Evolutionary conservation across 1,140 invertebrate species (phyloP).

Genomic region (Drosophila biarmipes): DNA sequence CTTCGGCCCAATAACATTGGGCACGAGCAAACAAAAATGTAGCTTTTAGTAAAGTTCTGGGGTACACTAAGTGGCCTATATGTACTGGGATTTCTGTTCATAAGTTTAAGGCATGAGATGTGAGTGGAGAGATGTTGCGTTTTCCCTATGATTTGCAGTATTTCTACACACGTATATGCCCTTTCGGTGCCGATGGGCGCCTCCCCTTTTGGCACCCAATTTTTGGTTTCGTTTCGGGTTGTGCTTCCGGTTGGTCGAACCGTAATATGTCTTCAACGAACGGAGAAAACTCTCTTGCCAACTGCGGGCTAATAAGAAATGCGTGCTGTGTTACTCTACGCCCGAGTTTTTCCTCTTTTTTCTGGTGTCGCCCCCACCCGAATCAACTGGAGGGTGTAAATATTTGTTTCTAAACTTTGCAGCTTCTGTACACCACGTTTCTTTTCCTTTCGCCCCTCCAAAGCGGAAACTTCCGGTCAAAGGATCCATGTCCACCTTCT

Average conservation of each 20-base stretch:
- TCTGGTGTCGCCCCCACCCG: conserved; percentile 24
- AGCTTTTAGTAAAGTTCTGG: conserved; percentile 57
- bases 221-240: background rate
- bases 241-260: conserved; percentile 7
- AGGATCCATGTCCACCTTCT: conserved; percentile 6
- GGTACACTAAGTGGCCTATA: no score
- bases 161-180: background rate
- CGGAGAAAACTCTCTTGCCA: conserved; percentile 15
- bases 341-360: background rate
- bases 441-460: background rate
- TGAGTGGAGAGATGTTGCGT: background rate
- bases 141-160: background rate
- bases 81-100: no score
- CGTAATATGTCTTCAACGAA: conserved; percentile 59
- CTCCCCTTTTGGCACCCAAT: background rate
- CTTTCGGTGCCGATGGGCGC: background rate
- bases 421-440: conserved; percentile 53
- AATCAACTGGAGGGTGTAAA: conserved; percentile 45
- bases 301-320: conserved; percentile 73
- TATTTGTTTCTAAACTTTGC: conserved; percentile 70
- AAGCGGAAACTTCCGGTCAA: conserved; percentile 5
- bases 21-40: conserved; percentile 60
- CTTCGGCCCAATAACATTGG: conserved; percentile 50
- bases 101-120: no score
- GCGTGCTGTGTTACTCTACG: conserved; percentile 60